phyloP scores from a whole-genome alignment of 2,888 invertebrate genomes.

The Cephus runcator region DNA sequence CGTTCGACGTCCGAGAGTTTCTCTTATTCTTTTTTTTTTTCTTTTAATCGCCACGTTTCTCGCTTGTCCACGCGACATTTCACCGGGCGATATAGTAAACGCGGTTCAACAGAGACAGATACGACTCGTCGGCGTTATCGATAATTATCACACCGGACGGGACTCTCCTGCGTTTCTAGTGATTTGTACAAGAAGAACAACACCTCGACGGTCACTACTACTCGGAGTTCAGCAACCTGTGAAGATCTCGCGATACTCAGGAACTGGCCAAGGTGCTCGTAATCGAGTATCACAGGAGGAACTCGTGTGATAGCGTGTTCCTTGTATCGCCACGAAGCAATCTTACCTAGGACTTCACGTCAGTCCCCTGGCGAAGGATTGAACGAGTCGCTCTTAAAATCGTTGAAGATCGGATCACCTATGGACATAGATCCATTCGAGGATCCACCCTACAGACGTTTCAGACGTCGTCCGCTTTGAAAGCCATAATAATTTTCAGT shows the following conservation, averaged over 20 bases:
- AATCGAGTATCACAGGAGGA: neutral
- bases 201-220: neutral
- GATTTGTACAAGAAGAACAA: neutral
- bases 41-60: neutral
- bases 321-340: neutral
- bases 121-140: neutral
- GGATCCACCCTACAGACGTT: conserved; percentile 57
- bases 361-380: neutral
- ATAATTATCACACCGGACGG: neutral
- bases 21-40: conserved; percentile 12
- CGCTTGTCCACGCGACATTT: neutral
- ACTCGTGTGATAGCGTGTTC: neutral
- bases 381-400: neutral
- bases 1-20: conserved; percentile 12
- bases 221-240: neutral
- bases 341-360: neutral
- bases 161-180: neutral
- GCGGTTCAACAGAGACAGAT: neutral
- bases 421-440: conserved; percentile 61
- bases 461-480: conserved; percentile 47
- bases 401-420: conserved; percentile 30
- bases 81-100: neutral
- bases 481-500: neutral
- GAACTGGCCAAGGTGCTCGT: neutral
- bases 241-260: neutral